Evolutionary conservation across 2,113 vertebrate species (phyloP), one percentile per base, ranked within the genome.

Genomic region (Cacatua alba): DNA sequence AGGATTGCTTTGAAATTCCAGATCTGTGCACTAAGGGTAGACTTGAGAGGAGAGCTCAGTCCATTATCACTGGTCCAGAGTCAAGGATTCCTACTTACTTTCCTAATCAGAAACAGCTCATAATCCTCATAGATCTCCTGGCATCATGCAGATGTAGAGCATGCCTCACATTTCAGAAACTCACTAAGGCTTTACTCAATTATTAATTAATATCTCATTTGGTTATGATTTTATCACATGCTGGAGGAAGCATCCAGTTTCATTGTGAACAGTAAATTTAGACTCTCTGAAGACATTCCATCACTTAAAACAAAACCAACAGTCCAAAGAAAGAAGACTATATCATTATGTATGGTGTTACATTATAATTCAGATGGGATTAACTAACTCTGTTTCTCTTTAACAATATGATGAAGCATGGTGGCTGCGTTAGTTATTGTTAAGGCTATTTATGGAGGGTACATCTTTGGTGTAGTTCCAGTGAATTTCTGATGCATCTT

Each of bases 201-300:
- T 86, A 95, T 82, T 95, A 95, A 92, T 94, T 96, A 95, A 94
- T 94, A 88, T 67, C 75, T 96, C 71, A 86, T 90, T 95, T 86
- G 44, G 59, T 91, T 88, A 60, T 78, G 51, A 77, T 90, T 81
- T 64, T 90, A 68, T 93, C 84, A 49, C 46, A 74, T 29, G 53
- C 59, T 90, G 63, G 64, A 94, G 37, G 53, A 92, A 77, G 25
- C 79, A 93, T 80, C 25, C 67, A 63, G 31, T 77, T 91, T 67
- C 75, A 80, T 20, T 59, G 46, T 3, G 37, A 85, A 67, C 41
- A 70, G 62, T 69, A 90, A 51, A 89, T 93, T 90, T 80, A 74
- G 57, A 67, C 46, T 80, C 86, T 89, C 88, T 91, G 39, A 88
- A 92, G 90, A 63, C 2, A 4, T 74, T 88, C 49, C 10, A 5